Evolutionary conservation across 1,140 invertebrate species (phyloP).

Genomic region (Euura lappo): DNA sequence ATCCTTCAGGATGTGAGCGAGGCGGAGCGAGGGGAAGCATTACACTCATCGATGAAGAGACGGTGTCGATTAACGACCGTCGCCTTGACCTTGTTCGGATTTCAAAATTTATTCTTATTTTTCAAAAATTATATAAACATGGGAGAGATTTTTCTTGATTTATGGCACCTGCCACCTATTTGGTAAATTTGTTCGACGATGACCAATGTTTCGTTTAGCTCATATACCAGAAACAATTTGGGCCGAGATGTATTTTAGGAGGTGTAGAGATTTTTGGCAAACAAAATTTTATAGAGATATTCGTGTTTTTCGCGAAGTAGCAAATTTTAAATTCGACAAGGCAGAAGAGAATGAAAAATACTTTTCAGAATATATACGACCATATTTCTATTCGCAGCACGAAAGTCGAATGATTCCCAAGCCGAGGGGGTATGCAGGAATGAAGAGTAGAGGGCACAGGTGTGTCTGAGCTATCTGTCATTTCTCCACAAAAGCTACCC

Average conservation of each 20-base stretch:
- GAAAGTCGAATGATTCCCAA: neutral
- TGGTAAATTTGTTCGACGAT: too few species aligned
- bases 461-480: slow-evolving; percentile 40
- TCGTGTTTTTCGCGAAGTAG: too few species aligned
- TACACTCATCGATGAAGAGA: neutral
- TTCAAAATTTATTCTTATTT: neutral
- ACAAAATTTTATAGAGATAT: too few species aligned
- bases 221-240: too few species aligned
- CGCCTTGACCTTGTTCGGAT: neutral
- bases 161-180: too few species aligned
- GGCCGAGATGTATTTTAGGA: too few species aligned
- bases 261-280: too few species aligned
- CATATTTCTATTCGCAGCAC: neutral
- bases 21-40: neutral
- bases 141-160: neutral
- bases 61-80: neutral
- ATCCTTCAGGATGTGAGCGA: neutral
- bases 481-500: slow-evolving; percentile 28
- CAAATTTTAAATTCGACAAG: too few species aligned
- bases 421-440: neutral
- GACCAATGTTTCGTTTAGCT: too few species aligned
- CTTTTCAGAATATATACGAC: neutral
- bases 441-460: slow-evolving; percentile 30
- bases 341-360: neutral
- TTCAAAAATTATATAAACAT: neutral